These are phyloP conservation scores for Tenualosa thibaudeaui DNA, from an alignment of 2,797 vertebrate genomes.

Conservation along the genomic window DNA sequence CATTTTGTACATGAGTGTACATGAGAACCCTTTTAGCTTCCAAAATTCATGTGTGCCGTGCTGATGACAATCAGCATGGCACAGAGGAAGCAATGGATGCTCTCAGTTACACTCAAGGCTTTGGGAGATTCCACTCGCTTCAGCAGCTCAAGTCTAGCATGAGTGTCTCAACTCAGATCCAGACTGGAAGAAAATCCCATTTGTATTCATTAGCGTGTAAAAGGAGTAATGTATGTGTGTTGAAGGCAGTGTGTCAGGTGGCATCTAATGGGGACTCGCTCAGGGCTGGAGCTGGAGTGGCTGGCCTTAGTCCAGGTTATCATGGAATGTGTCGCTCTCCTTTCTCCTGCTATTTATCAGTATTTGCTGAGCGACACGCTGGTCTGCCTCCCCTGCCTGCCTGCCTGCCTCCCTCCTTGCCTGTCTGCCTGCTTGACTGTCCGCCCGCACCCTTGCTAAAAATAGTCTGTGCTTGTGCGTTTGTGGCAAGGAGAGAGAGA, in stretches of 20 bases:
- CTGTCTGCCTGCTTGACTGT: conserved; percentile 28
- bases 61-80: neutral
- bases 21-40: neutral
- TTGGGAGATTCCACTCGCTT: neutral
- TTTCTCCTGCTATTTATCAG: conserved; percentile 61
- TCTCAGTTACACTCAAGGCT: neutral
- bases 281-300: neutral
- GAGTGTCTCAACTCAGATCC: neutral
- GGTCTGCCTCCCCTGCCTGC: conserved; percentile 40
- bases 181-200: neutral
- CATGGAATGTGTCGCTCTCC: conserved; percentile 50
- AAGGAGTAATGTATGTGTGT: neutral
- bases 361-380: conserved; percentile 62
- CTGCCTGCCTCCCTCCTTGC: conserved; percentile 22
- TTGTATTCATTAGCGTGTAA: neutral
- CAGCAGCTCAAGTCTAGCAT: neutral
- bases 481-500: conserved; percentile 29
- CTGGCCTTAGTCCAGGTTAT: conserved; percentile 47
- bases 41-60: neutral
- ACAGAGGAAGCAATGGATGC: neutral
- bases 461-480: conserved; percentile 62
- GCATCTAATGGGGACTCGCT: neutral
- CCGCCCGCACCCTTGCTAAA: conserved; percentile 57
- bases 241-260: neutral
- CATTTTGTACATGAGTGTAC: too few species aligned